These are phyloP conservation scores for Corythaixoides concolor DNA, from an alignment of 2,113 vertebrate species.

Conservation along the genomic window DNA sequence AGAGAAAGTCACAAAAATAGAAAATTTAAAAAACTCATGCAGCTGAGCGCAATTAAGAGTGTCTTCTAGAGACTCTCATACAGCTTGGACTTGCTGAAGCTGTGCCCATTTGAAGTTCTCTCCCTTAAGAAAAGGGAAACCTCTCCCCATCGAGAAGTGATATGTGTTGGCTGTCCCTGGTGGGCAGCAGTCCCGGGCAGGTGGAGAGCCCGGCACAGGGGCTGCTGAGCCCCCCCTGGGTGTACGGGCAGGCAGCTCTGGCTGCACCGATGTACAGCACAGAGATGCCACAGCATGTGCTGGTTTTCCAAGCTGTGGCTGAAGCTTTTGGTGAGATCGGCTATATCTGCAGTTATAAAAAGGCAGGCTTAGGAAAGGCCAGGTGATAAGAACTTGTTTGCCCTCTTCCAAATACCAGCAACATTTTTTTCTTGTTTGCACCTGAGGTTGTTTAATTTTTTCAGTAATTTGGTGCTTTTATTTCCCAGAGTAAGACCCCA, in stretches of 20 bases:
- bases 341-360: not conserved
- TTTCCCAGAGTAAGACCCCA: not conserved
- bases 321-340: not conserved
- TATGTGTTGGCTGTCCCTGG: accelerated
- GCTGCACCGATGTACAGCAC: accelerated
- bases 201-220: not conserved
- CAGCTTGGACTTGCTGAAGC: not conserved
- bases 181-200: not conserved
- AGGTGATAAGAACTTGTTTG: not conserved
- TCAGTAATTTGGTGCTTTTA: not conserved
- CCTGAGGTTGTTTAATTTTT: not conserved
- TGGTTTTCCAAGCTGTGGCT: not conserved
- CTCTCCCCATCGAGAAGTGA: accelerated
- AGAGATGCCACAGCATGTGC: not conserved
- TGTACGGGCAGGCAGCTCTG: accelerated
- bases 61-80: not conserved
- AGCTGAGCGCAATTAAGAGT: not conserved
- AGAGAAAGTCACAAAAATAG: not conserved
- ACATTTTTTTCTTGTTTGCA: not conserved
- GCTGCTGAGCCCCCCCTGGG: not conserved
- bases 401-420: not conserved
- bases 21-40: not conserved
- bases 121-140: not conserved
- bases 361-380: not conserved
- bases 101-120: not conserved